Conservation (phyloP, 2,113 vertebrate species). For the Microcebus ravelobensis region DNA sequence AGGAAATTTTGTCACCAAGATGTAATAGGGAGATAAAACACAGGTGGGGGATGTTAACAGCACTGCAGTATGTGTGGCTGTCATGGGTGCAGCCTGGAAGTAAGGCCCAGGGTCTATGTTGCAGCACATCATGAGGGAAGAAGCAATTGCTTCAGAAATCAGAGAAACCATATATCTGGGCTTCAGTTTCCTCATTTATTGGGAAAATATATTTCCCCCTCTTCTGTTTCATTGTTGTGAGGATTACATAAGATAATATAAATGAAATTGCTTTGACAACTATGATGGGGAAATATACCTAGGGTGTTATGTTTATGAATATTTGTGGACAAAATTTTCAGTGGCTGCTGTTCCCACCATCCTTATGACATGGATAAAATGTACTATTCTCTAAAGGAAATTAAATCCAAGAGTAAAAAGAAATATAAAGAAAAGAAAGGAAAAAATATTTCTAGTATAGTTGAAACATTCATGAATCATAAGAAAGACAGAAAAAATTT, state of each 20-base stretch:
- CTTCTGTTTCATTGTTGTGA: not conserved
- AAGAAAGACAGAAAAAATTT: not conserved
- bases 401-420: not conserved
- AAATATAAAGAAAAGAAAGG: not conserved
- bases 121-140: not conserved
- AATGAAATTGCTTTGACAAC: not conserved
- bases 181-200: not conserved
- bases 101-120: not conserved
- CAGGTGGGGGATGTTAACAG: accelerated
- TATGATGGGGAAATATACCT: not conserved
- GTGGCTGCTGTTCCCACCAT: not conserved
- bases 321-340: conserved; percentile 12
- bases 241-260: not conserved
- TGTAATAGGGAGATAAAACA: not conserved
- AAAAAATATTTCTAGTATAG: not conserved
- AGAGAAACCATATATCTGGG: not conserved
- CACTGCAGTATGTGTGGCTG: not conserved
- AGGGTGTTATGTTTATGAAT: not conserved
- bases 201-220: not conserved
- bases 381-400: not conserved
- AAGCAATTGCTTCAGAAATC: not conserved
- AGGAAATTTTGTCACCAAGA: not conserved
- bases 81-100: not conserved
- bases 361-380: not conserved
- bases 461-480: not conserved